Conservation (phyloP, 2,888 invertebrate species). For the Stenodera caucasica region DNA sequence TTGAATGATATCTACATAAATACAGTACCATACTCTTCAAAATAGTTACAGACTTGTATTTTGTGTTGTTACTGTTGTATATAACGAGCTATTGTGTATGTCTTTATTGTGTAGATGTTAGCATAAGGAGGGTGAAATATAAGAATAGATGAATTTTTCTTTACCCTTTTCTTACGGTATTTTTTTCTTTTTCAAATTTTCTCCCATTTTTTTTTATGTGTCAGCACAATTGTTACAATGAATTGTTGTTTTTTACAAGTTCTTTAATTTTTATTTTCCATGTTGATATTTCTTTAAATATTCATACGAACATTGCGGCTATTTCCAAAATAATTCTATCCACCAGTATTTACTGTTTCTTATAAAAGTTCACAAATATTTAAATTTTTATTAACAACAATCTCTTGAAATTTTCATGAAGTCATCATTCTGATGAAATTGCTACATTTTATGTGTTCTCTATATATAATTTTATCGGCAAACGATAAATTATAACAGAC, state of each 20-base stretch:
- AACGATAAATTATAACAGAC: background rate
- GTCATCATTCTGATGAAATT: background rate
- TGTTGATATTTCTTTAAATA: background rate
- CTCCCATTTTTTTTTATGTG: too few species aligned
- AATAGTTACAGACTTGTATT: background rate
- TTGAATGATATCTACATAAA: constrained; percentile 5
- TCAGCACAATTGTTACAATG: background rate
- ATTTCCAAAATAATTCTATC: background rate
- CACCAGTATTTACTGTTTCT: too few species aligned
- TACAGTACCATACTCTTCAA: background rate
- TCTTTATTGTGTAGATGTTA: background rate
- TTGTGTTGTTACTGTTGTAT: background rate
- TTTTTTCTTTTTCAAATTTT: background rate
- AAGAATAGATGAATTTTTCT: background rate
- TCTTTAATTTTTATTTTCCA: background rate
- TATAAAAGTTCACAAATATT: background rate
- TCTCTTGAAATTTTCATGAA: background rate
- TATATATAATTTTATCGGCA: background rate
- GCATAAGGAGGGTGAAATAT: background rate
- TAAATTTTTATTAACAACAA: background rate
- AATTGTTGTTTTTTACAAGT: background rate
- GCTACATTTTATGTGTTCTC: background rate
- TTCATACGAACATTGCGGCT: background rate
- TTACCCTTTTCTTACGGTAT: background rate
- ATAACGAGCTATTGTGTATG: constrained; percentile 6